phyloP scores from a whole-genome alignment of 2,797 vertebrate genomes.

The Borostomias antarcticus region DNA sequence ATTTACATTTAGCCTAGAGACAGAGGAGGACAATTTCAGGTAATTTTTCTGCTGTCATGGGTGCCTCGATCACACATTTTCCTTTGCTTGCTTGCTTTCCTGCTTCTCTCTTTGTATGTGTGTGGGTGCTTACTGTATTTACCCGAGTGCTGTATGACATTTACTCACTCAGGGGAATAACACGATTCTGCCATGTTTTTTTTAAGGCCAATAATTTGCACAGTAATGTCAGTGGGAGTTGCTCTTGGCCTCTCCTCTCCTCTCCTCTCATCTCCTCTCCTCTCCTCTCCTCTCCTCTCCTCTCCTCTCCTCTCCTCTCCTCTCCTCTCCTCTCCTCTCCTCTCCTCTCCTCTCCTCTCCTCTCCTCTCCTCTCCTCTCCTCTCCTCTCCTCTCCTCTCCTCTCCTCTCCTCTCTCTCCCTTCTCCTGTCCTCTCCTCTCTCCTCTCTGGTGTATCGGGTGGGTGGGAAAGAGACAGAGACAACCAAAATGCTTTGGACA shows the following conservation, averaged over 20 bases:
- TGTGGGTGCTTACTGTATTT: constrained; percentile 30
- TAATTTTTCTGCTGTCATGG: constrained; percentile 9
- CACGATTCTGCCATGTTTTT: constrained; percentile 24
- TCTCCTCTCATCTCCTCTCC: constrained; percentile 18
- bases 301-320: not conserved
- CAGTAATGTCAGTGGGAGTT: constrained; percentile 36
- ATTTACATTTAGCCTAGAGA: constrained; percentile 26
- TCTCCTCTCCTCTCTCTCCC: no score
- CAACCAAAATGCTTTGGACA: no score
- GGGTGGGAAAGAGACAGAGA: constrained; percentile 15
- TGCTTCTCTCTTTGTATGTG: not conserved
- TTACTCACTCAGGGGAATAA: constrained; percentile 43
- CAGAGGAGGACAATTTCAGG: constrained; percentile 22
- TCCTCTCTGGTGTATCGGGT: constrained; percentile 9
- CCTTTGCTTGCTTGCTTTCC: constrained; percentile 8
- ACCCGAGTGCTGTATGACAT: constrained; percentile 38
- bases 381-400: no score
- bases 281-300: not conserved
- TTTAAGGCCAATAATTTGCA: constrained; percentile 47
- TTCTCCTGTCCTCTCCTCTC: not conserved
- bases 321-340: not conserved
- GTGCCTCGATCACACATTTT: constrained; percentile 8
- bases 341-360: not conserved
- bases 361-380: not conserved
- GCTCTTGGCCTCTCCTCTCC: constrained; percentile 21